Percentiles rank a stretch among this genome's conserved stretches.
Evolutionary conservation across 2,797 vertebrate genomes (phyloP).

Genomic region (Petrocephalus sullivani): DNA sequence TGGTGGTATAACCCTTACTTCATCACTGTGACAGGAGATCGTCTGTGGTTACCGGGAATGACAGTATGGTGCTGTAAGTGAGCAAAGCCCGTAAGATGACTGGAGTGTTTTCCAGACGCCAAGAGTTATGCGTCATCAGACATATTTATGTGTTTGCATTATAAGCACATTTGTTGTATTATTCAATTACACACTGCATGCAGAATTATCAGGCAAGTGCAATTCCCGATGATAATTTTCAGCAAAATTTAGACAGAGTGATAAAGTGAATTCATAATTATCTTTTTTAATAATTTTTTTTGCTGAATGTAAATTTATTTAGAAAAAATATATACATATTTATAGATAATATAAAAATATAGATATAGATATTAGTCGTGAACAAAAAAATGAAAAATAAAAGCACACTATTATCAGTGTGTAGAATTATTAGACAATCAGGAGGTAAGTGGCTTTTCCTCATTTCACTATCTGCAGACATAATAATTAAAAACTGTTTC

Average conservation of each 20-base stretch:
- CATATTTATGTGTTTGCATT: conserved; percentile 35
- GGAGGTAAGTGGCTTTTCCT: background rate
- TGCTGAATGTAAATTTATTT: background rate
- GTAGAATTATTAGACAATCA: background rate
- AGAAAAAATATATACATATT: too few species aligned
- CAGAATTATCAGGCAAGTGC: background rate
- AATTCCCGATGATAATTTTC: background rate
- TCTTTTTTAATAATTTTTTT: background rate
- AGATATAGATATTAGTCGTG: background rate
- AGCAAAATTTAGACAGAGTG: background rate
- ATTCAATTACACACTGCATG: conserved; percentile 31
- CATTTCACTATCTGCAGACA: background rate
- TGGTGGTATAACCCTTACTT: conserved; percentile 50
- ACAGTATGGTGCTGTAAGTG: conserved; percentile 41
- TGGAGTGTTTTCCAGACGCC: conserved; percentile 48
- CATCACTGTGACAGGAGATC: conserved; percentile 59
- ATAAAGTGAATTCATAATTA: background rate
- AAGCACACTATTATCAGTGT: background rate
- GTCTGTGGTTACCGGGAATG: conserved; percentile 40
- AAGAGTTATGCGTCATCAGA: conserved; percentile 46
- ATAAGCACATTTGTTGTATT: conserved; percentile 51
- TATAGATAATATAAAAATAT: too few species aligned
- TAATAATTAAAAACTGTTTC: background rate
- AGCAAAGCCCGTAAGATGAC: conserved; percentile 44
- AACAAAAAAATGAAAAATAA: background rate